Evolutionary conservation across 2,113 vertebrate genomes (phyloP).

Genomic region (Malaclemys terrapin): DNA sequence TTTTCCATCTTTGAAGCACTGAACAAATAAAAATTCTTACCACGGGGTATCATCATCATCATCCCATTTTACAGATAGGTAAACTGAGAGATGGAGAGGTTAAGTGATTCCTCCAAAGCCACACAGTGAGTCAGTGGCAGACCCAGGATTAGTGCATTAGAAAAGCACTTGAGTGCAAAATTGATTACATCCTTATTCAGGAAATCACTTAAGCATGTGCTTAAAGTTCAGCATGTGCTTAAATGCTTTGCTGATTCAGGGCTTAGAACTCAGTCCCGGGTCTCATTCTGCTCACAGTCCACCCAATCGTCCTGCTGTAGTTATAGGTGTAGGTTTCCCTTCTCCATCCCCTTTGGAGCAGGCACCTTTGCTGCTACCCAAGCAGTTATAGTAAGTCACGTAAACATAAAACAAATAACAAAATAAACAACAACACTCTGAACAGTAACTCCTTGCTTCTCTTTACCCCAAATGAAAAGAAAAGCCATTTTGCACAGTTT

Average conservation of each 20-base stretch:
- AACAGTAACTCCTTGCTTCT: not conserved
- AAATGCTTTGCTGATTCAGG: slow-evolving; percentile 5
- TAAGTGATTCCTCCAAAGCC: not conserved
- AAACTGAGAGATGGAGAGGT: fast-evolving
- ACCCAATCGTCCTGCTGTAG: too few relatives aligned
- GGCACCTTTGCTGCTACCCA: not conserved
- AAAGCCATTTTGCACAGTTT: fast-evolving
- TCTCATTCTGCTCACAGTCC: too few relatives aligned
- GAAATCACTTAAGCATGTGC: not conserved
- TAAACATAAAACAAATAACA: too few relatives aligned
- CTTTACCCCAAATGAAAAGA: not conserved
- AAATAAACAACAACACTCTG: not conserved
- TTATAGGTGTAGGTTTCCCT: not conserved
- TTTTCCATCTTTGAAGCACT: not conserved
- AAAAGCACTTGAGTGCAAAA: not conserved
- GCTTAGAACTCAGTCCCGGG: not conserved
- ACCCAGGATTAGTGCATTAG: not conserved
- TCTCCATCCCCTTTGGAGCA: not conserved
- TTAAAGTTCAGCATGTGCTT: not conserved
- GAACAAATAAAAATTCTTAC: not conserved
- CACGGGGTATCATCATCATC: fast-evolving
- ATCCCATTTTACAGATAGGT: fast-evolving
- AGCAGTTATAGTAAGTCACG: too few relatives aligned
- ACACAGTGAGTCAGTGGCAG: fast-evolving
- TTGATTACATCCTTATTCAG: not conserved